These are phyloP conservation scores for Penaeus chinensis DNA, from an alignment of 1,140 invertebrate genomes.

Conservation along the genomic window DNA sequence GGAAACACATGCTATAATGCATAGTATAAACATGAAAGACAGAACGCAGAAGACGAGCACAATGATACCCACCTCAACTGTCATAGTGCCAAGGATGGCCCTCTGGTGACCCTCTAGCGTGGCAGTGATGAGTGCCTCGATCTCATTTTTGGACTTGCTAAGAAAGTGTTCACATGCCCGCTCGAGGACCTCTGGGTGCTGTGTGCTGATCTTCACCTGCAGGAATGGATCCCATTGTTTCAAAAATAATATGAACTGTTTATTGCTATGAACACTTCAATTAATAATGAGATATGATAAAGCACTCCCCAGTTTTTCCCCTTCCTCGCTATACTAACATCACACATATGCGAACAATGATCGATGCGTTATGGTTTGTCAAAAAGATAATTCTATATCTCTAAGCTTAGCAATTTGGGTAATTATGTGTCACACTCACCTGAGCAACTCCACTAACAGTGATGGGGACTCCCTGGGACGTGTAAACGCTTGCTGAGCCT, in stretches of 20 bases:
- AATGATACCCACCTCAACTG: constrained; percentile 41
- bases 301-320: background rate
- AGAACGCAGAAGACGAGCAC: no score
- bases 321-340: no score
- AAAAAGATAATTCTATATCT: background rate
- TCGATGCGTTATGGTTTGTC: no score
- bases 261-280: no score
- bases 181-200: constrained; percentile 31
- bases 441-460: constrained; percentile 96
- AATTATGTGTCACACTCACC: constrained; percentile 70
- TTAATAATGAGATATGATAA: background rate
- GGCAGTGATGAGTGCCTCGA: constrained; percentile 29
- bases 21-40: no score
- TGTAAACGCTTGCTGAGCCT: constrained; percentile 81
- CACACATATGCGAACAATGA: no score
- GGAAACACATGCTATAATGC: no score
- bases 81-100: constrained; percentile 52
- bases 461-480: constrained; percentile 94
- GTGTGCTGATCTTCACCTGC: constrained; percentile 47
- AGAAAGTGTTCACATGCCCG: constrained; percentile 54
- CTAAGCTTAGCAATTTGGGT: background rate
- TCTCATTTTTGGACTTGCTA: background rate
- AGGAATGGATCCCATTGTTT: background rate
- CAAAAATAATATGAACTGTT: no score
- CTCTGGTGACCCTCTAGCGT: constrained; percentile 55